Evolutionary conservation across 1,140 invertebrate genomes (phyloP).

Genomic region (Nomia melanderi): DNA sequence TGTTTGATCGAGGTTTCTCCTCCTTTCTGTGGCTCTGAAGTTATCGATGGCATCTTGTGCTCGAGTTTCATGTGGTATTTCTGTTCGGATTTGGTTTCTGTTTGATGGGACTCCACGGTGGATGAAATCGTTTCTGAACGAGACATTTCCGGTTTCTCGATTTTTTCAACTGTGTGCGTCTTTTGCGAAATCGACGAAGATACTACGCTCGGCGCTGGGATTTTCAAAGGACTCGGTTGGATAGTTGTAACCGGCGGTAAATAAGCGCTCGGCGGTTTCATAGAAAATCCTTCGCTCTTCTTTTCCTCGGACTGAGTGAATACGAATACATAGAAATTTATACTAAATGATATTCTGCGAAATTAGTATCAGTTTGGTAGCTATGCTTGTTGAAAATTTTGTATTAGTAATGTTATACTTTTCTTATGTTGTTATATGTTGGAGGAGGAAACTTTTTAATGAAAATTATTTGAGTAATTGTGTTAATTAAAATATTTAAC

Average conservation of each 20-base stretch:
- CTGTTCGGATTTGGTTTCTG: constrained; percentile 78
- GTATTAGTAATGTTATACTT: neutral
- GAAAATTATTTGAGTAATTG: no score
- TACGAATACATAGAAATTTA: constrained; percentile 46
- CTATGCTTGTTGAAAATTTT: neutral
- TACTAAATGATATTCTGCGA: neutral
- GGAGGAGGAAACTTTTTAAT: no score
- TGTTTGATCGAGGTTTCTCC: constrained; percentile 64
- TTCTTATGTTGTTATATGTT: neutral
- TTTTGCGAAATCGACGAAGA: constrained; percentile 57
- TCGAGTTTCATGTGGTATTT: constrained; percentile 80
- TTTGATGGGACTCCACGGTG: constrained; percentile 75
- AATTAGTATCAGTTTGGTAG: neutral
- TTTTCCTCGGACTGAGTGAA: constrained; percentile 69
- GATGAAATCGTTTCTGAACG: constrained; percentile 78
- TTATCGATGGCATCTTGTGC: constrained; percentile 74
- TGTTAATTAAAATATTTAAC: no score
- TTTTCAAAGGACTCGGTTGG: constrained; percentile 72
- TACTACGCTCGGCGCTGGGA: constrained; percentile 57
- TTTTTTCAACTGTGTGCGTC: constrained; percentile 69
- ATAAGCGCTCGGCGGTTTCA: constrained; percentile 72
- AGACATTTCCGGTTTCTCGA: constrained; percentile 63
- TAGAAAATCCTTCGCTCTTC: constrained; percentile 74
- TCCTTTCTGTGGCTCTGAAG: constrained; percentile 60
- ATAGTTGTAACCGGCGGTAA: constrained; percentile 76